Evolutionary conservation across 92 coral and sea anemone genomes (phyloP).

Genomic region (Ricordea florida): DNA sequence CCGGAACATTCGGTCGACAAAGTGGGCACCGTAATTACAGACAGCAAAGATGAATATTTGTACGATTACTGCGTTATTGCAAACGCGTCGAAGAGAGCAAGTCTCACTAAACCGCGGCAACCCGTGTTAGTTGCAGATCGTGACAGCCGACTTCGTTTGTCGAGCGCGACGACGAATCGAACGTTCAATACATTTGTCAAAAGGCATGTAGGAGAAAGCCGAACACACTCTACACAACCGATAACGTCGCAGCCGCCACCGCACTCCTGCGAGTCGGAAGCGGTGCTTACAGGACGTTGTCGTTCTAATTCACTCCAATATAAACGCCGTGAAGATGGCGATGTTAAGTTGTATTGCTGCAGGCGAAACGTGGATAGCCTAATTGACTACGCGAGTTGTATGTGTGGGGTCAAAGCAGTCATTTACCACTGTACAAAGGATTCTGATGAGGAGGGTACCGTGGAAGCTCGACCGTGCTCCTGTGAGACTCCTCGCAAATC

Average conservation of each 20-base stretch:
- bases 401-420: conserved; percentile 93
- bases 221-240: too few species aligned
- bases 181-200: conserved; percentile 72
- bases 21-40: conserved; percentile 66
- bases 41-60: conserved; percentile 63
- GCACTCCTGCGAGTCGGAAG: conserved; percentile 3
- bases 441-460: conserved; percentile 78
- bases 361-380: conserved; percentile 70
- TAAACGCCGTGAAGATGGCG: conserved; percentile 73
- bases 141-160: conserved; percentile 52
- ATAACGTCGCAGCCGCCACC: conserved; percentile 42
- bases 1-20: conserved; percentile 46
- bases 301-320: conserved; percentile 24
- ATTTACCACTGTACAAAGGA: conserved; percentile 97
- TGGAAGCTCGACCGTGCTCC: conserved; percentile 86
- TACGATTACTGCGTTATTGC: conserved; percentile 81
- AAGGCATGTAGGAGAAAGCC: conserved; percentile 75
- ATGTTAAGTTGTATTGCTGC: conserved; percentile 80
- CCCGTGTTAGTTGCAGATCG: conserved; percentile 70
- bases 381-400: conserved; percentile 88
- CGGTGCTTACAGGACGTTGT: conserved; percentile 1
- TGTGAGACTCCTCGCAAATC: conserved; percentile 78
- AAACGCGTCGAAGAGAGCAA: conserved; percentile 76
- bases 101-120: conserved; percentile 26
- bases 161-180: conserved; percentile 43